Base-by-base conservation (phyloP, 2,797 vertebrate species). In the Siniperca undulata region DNA sequence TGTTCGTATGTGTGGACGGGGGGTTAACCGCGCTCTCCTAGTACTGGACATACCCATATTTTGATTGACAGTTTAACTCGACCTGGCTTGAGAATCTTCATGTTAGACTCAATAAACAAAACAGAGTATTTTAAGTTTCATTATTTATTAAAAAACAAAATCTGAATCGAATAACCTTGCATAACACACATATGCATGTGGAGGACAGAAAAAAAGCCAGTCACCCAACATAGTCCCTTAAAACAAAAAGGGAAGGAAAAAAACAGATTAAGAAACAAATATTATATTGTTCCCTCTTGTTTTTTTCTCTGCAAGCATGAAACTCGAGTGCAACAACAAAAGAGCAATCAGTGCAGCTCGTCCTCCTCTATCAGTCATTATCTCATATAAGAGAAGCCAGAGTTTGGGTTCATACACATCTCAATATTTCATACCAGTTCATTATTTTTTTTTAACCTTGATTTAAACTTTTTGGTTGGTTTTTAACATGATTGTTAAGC, bases 151-250 rank as follows among this genome's bases (percentile, higher is more conserved):
- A 93, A 94, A 93, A 88, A 88, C 55, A 86, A 83, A 89, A 89
- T 89, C 60, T 71, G 53, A 92, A 87, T 82, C 83, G 64, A 89
- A 91, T 68, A 90, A 89, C 70, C 77, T 91, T 91, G 91, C 91
- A 93, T 92, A 93, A 94, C 89, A 89, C 86, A 90, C 81, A 91
- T 89, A 90, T 83, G 88, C 87, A 93, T 90, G 89, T 91, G 83
- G 89, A 92, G 82, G 70, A 84, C 86, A 91, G 76, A 76, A 87
- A 88, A 82, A 77, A 79, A 91, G 74, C 71, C 86, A 92, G 56
- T 91, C 81, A 90, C 79, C 69, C 84, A 85, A 88, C 68, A 73
- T 60, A 66, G 71, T 85, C 85, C 83, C 82, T 70, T 64, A 73
- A 84, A 89, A 91, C 14, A 55, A 80, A 81, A 82, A 65, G 40